Evolutionary conservation across 2,888 invertebrate species (phyloP).

Genomic region (Masnerella sp.): DNA sequence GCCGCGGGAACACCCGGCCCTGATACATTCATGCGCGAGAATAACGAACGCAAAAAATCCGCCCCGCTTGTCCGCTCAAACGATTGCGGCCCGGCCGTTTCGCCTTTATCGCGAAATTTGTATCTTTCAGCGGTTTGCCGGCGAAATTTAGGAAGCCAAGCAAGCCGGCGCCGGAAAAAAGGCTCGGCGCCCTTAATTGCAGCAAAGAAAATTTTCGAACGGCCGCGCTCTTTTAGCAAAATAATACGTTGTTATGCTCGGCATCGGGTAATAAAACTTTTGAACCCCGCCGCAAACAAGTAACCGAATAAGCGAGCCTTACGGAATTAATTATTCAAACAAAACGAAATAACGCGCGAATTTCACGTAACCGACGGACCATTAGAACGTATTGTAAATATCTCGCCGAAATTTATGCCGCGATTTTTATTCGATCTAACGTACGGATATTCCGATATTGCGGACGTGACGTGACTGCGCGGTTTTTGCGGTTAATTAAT

Average conservation of each 20-base stretch:
- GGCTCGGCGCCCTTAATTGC: conserved; percentile 22
- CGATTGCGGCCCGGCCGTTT: conserved; percentile 7
- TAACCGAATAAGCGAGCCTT: conserved; percentile 31
- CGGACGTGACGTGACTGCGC: conserved; percentile 1
- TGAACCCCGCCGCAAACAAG: conserved; percentile 21
- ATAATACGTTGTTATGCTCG: conserved; percentile 15
- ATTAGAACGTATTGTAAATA: conserved; percentile 18
- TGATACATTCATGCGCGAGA: conserved; percentile 3
- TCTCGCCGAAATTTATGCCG: conserved; percentile 14
- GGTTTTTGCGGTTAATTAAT: conserved; percentile 12
- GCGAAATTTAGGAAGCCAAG: conserved; percentile 25
- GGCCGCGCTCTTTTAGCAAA: conserved; percentile 1
- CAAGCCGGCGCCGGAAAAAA: not conserved
- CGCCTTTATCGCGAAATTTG: conserved; percentile 28
- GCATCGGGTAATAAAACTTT: conserved; percentile 21
- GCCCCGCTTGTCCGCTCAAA: conserved; percentile 7
- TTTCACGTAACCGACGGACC: conserved; percentile 4
- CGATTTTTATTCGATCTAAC: conserved; percentile 34
- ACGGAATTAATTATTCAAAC: conserved; percentile 43
- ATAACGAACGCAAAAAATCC: not conserved
- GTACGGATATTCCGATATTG: not conserved
- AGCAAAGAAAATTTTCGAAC: conserved; percentile 18
- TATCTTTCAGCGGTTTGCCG: conserved; percentile 36
- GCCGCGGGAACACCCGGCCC: no score
- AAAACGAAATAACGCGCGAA: conserved; percentile 10